Evolutionary conservation across 2,113 vertebrate genomes (phyloP).

Genomic region (Parotia lawesii): DNA sequence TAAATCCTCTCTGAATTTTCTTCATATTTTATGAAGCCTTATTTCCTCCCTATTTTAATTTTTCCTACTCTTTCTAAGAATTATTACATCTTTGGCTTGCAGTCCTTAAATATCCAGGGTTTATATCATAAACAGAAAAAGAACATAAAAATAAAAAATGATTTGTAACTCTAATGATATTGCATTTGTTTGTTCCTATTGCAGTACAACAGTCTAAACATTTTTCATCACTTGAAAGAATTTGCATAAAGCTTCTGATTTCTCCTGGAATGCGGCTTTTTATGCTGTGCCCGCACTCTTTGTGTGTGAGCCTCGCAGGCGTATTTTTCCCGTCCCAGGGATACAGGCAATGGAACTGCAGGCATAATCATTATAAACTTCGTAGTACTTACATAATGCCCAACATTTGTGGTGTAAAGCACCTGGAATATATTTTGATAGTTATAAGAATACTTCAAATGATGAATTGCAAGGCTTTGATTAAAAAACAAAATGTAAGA

Average conservation of each 20-base stretch:
- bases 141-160: neutral
- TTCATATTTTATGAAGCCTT: neutral
- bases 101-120: neutral
- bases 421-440: constrained; percentile 3
- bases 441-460: constrained; percentile 21
- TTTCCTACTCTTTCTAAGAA: neutral
- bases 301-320: neutral
- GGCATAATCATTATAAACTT: neutral
- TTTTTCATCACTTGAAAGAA: neutral
- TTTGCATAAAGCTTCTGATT: neutral
- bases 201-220: neutral
- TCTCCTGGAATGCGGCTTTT: neutral
- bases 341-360: neutral
- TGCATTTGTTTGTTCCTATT: neutral
- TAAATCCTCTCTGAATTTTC: neutral
- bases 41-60: neutral
- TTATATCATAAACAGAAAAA: neutral
- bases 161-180: neutral
- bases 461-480: neutral
- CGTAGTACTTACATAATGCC: neutral
- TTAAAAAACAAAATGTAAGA: constrained; percentile 14
- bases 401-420: neutral
- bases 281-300: neutral
- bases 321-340: neutral
- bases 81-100: neutral